Base-by-base conservation (phyloP, 2,888 invertebrate genomes). In the Latrodectus elegans region DNA sequence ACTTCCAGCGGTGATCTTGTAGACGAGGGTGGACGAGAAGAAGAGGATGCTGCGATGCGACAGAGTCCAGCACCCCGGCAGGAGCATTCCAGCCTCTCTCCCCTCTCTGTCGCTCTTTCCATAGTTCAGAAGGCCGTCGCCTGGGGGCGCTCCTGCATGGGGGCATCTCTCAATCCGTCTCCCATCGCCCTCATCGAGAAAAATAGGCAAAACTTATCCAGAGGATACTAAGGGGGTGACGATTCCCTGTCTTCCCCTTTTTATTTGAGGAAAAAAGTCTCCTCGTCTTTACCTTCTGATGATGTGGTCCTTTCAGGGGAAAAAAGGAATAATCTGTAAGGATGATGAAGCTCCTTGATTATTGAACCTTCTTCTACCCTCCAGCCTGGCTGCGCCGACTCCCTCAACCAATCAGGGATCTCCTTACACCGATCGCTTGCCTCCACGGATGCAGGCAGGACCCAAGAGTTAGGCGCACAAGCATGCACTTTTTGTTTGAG, bases 401-500 rank as follows among this genome's bases (percentile, higher is more conserved):
- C 80, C 80, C 85, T 85, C 80, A 14, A 64, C 85, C 85, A 85
- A 85, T 85, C 85, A 85, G 85, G 55, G 85, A 75, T 85, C 85
- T 68, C 80, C 80, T 80, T 85, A 75, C 80, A 85, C 75, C 70
- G 79, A 73, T 81, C 73, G 81, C 72, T 74, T 65, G 73, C 52
- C 70, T 78, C 80, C 51, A 67, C 55, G 80, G 80, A 85, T 85
- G 85, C 85, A 80, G 38, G 85, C 85, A 80, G 38, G 60, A 65
- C 77, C 79, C 64, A 71, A 53, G 68, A 52, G 55, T 68, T 49
- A 17, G 17, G 65, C 26, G 77, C 22, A 26, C 14, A 38, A 15
- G 71, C 49, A 14, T 26, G 71, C 15, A 51, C 15, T 15, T 26
- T 12, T 51, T 15, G 68, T 11, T 68, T 68, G 8, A 17, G 17